Evolutionary conservation across 2,888 invertebrate species (phyloP), one percentile per base, ranked within the genome.

Genomic region (Allacma fusca): DNA sequence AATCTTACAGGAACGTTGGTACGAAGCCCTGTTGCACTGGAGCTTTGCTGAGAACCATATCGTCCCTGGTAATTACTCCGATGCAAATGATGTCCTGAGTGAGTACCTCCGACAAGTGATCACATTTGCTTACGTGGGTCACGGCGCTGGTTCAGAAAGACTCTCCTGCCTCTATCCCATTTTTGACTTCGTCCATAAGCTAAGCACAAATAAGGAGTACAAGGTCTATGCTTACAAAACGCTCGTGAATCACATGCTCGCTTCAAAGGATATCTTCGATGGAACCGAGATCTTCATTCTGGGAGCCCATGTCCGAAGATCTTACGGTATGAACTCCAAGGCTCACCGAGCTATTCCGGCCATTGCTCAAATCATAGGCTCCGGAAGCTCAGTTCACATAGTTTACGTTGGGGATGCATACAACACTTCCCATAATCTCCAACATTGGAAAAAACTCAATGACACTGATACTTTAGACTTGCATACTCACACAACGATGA

Each of bases 141-240:
- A 29, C 28, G n/a, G n/a, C 62, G 13, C 23, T 5, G 62, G 13
- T 24, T 2, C 23, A 7, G 24, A 12, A 5, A 2, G 62, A 1
- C 24, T 62, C 12, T 4, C 9, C 19, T 9, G 40, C 13, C 44
- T 76, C 9, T 24, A 59, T 24, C 76, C 71, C 5, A 70, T 76
- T 16, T 71, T 76, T 23, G 29, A 70, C 34, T 76, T 76, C 28
- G 44, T 76, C 16, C 76, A 76, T 21, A 76, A 70, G 34, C 70
- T 76, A 1, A 76, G 76, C 44, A 43, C 1, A 16, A 76, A n/a
- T n/a, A n/a, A 64, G 16, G 64, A 76, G n/a, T 76, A 76, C 65
- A 76, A 76, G 34, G 76, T 76, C 4, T 71, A 43, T 43, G 76
- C 76, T 19, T 76, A 76, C 26, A 40, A 71, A 28, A 76, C 76